phyloP scores from a whole-genome alignment of 2,113 vertebrate species.

The Hypomesus transpacificus region DNA sequence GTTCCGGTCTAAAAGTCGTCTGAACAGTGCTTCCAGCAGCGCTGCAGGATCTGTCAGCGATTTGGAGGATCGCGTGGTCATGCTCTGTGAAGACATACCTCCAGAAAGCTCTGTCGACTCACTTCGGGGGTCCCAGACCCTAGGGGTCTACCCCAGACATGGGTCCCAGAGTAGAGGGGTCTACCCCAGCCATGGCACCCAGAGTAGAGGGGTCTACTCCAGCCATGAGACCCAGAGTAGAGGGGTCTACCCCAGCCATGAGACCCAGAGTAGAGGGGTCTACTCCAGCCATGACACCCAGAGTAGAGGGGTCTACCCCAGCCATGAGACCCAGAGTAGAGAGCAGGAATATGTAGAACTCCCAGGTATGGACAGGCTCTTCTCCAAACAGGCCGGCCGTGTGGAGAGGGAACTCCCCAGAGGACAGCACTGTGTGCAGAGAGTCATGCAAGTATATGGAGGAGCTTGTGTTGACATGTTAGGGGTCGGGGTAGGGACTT shows the following conservation, averaged over 20 bases:
- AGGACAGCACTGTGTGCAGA: constrained; percentile 39
- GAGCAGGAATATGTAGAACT: constrained; percentile 28
- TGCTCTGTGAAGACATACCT: constrained; percentile 71
- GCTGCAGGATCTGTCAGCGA: constrained; percentile 45
- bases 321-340: constrained; percentile 45
- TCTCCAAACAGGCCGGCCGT: constrained; percentile 44
- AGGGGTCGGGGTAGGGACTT: background rate
- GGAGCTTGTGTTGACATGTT: background rate
- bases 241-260: no score
- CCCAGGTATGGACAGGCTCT: constrained; percentile 41
- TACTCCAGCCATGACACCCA: no score
- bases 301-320: constrained; percentile 17
- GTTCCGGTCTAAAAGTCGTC: constrained; percentile 36
- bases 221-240: background rate
- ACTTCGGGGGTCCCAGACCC: constrained; percentile 19
- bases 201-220: background rate
- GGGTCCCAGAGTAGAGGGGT: no score
- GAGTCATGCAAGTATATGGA: constrained; percentile 50
- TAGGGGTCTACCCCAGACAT: background rate
- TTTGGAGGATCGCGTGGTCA: constrained; percentile 66
- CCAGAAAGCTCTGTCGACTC: constrained; percentile 39
- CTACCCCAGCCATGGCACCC: no score
- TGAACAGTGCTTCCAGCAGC: constrained; percentile 55
- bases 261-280: no score
- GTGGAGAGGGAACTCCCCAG: constrained; percentile 24